Percentiles rank a stretch among this genome's conserved stretches.
These are phyloP conservation scores for Portevinia maculata DNA, from an alignment of 2,888 invertebrate genomes.

Conservation along the genomic window DNA sequence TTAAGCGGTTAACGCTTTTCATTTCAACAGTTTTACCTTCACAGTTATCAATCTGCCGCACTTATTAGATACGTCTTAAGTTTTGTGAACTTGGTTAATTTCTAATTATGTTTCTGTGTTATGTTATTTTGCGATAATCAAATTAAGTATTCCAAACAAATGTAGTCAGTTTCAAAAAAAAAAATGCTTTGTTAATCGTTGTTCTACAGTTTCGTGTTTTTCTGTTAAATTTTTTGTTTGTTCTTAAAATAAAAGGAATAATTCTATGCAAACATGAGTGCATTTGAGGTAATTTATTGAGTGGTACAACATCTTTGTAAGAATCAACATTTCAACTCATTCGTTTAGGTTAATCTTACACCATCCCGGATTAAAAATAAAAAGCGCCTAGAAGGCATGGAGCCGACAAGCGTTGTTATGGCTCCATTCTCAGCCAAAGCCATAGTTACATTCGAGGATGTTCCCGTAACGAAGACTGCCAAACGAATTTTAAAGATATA, in stretches of 20 bases:
- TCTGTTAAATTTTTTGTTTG: conserved; percentile 22
- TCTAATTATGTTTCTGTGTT: conserved; percentile 23
- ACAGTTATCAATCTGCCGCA: conserved; percentile 53
- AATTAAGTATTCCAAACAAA: background rate
- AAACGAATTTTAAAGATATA: conserved; percentile 84
- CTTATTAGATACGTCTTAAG: background rate
- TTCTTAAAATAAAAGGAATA: conserved; percentile 1
- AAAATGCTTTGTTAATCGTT: conserved; percentile 22
- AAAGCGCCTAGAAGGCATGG: conserved; percentile 81
- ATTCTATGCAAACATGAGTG: conserved; percentile 78
- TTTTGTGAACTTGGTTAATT: conserved; percentile 29
- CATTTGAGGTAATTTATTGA: conserved; percentile 80
- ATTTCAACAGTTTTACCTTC: conserved; percentile 40
- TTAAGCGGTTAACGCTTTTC: conserved; percentile 44
- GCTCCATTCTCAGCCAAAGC: conserved; percentile 88
- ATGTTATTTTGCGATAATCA: conserved; percentile 1
- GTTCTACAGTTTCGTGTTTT: conserved; percentile 19
- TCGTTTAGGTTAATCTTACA: conserved; percentile 80
- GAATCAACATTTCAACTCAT: too few relatives aligned
- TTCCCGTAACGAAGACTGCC: conserved; percentile 85
- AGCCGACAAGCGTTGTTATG: conserved; percentile 83
- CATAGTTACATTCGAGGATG: conserved; percentile 87
- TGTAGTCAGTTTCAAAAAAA: background rate
- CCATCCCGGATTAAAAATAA: conserved; percentile 80
- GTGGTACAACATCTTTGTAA: too few relatives aligned